Evolutionary conservation across 92 coral and sea anemone genomes (phyloP).

Genomic region (Zoanthus gigantus): DNA sequence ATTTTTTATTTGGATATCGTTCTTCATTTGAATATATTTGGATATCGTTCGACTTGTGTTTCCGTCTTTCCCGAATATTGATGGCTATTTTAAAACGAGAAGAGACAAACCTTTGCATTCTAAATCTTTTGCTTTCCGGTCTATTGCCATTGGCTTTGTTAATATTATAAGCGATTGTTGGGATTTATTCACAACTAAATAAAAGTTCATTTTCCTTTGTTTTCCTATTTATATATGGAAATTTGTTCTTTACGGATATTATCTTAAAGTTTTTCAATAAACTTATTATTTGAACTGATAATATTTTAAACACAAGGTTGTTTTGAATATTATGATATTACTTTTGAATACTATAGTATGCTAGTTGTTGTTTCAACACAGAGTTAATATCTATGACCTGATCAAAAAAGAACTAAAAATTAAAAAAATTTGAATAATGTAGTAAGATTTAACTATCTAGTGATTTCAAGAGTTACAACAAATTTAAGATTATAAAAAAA

Average conservation of each 20-base stretch:
- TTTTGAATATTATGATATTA: not conserved
- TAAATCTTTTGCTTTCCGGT: conserved; percentile 14
- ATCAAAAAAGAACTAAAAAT: too few relatives aligned
- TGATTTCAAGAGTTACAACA: too few relatives aligned
- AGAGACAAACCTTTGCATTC: not conserved
- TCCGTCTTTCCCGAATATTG: not conserved
- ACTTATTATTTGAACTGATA: not conserved
- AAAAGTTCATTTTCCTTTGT: conserved; percentile 1
- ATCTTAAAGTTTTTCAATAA: not conserved
- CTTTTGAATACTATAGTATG: not conserved
- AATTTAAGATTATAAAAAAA: too few relatives aligned
- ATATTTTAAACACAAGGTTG: not conserved
- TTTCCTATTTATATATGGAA: not conserved
- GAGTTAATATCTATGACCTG: too few relatives aligned
- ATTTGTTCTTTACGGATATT: not conserved
- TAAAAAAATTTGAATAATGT: too few relatives aligned
- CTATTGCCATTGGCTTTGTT: not conserved
- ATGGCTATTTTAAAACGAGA: not conserved
- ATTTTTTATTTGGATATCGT: not conserved
- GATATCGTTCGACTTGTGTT: not conserved
- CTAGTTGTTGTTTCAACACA: too few relatives aligned
- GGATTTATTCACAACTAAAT: not conserved
- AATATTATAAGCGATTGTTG: not conserved
- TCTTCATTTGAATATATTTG: too few relatives aligned
- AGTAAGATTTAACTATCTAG: too few relatives aligned